These are phyloP conservation scores for Megamerina dolium DNA, from an alignment of 2,888 invertebrate genomes.

Conservation along the genomic window DNA sequence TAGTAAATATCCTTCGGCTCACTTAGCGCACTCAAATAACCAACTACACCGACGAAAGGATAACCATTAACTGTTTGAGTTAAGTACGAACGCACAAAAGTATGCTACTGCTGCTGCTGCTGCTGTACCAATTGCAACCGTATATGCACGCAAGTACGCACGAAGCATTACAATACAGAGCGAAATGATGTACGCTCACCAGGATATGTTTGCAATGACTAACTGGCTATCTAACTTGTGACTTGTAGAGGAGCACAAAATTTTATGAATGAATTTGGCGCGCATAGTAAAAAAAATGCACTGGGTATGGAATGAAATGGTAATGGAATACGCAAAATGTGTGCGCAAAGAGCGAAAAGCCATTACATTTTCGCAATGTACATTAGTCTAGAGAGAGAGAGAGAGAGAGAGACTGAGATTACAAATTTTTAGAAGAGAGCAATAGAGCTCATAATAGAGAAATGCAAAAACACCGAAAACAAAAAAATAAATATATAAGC, in stretches of 20 bases:
- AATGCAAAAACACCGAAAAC: too few relatives aligned
- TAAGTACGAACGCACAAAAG: not conserved
- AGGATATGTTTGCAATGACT: too few relatives aligned
- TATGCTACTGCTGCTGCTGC: not conserved
- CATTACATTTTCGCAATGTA: too few relatives aligned
- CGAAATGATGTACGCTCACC: too few relatives aligned
- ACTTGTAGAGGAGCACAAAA: constrained; percentile 2
- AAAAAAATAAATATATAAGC: too few relatives aligned
- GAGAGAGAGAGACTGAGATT: too few relatives aligned
- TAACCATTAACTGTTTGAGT: constrained; percentile 16
- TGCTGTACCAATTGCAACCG: not conserved
- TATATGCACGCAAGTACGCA: not conserved
- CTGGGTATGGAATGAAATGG: not conserved
- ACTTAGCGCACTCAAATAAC: constrained; percentile 5
- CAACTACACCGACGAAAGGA: constrained; percentile 16
- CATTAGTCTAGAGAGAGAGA: too few relatives aligned
- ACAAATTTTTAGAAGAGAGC: too few relatives aligned
- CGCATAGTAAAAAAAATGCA: constrained; percentile 7
- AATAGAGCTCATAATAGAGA: too few relatives aligned
- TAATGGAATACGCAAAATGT: constrained; percentile 4
- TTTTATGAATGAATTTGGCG: constrained; percentile 17
- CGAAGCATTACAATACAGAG: too few relatives aligned
- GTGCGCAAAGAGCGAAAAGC: not conserved
- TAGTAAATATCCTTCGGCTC: not conserved
- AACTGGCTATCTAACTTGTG: constrained; percentile 3